Evolutionary conservation across 2,888 invertebrate species (phyloP).

Genomic region (Harmothoe impar): DNA sequence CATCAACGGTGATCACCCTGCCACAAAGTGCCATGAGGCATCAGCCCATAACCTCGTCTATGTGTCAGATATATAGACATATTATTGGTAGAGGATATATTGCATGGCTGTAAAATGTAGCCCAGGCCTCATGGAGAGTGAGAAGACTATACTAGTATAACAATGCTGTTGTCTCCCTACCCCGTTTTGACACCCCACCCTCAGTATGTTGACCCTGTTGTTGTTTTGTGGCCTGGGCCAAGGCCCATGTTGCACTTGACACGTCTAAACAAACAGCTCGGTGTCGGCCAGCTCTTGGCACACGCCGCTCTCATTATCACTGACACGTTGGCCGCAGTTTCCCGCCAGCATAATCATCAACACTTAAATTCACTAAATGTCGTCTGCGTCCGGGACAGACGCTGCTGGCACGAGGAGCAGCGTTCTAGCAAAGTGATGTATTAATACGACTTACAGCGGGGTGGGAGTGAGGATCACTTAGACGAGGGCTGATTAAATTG

Average conservation of each 20-base stretch:
- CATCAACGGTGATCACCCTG: too few species aligned
- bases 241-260: constrained; percentile 31
- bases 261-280: constrained; percentile 48
- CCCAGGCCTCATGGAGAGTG: too few species aligned
- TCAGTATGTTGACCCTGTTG: background rate
- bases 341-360: constrained; percentile 11
- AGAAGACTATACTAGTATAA: too few species aligned
- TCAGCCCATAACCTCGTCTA: too few species aligned
- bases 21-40: too few species aligned
- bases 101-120: too few species aligned
- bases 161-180: background rate
- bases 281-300: constrained; percentile 51
- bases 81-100: too few species aligned
- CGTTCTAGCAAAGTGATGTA: background rate
- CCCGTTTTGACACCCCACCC: background rate
- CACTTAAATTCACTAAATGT: background rate
- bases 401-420: background rate
- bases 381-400: constrained; percentile 50
- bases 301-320: constrained; percentile 15
- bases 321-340: background rate
- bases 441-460: background rate
- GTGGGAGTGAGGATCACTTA: background rate
- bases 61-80: too few species aligned
- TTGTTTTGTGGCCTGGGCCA: constrained; percentile 26
- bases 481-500: constrained; percentile 19